Evolutionary conservation across 1,140 invertebrate genomes (phyloP), one percentile per base, ranked within the genome.

Genomic region (Bemisia tabaci): DNA sequence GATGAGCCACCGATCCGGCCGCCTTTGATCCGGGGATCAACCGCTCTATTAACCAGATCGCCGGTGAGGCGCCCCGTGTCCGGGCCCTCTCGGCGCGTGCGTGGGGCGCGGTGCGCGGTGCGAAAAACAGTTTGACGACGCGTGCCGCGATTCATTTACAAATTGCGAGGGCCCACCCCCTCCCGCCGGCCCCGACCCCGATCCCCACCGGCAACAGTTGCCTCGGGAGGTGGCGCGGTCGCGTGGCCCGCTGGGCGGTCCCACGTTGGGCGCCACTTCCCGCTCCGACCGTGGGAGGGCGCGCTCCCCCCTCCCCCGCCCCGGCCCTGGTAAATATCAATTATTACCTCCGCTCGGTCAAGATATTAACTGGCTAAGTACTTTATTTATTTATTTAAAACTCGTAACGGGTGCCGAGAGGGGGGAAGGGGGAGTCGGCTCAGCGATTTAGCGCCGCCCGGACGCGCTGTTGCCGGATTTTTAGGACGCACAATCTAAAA

Each of bases 331-430:
- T 48, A 48, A 48, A 48, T 48, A 48, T 48, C 33, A 48, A 48
- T 48, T 48, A 48, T 48, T 48, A 48, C 33, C 33, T 48, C 33
- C 33, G 33, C 33, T 48, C 33, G 33, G 33, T 48, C 17, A 48
- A 48, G 33, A 9, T 48, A 48, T 48, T 48, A 48, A 48, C 33
- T 48, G 33, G 5, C 33, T 48, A 48, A 48, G 33, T 48, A 48
- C 33, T 48, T 48, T 48, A 48, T 48, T 48, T 48, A 48, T 48
- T 48, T 48, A 48, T 48, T 48, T 48, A 48, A 48, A 48, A 48
- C 33, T 48, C 33, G 33, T 48, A 48, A 48, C 33, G 33, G 5
- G 33, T 17, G 33, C 33, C 17, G 5, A n/a, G n/a, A n/a, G n/a
- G n/a, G n/a, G n/a, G n/a, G n/a, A n/a, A n/a, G 33, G 33, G 33